Evolutionary conservation across 2,888 invertebrate genomes (phyloP).

Genomic region (Agrotis segetum): DNA sequence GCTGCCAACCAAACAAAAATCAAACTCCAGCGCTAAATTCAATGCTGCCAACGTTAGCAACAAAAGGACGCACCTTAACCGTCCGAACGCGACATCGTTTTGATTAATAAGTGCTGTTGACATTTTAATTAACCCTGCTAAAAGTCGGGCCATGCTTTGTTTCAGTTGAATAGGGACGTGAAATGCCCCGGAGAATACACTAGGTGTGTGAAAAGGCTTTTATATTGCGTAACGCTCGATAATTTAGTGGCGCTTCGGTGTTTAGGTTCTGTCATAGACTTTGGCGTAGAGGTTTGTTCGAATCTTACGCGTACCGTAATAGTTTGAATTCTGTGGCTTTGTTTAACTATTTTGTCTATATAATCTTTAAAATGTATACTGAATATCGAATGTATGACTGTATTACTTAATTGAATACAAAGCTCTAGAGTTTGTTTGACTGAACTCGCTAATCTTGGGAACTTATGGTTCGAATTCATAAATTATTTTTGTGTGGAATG

Average conservation of each 20-base stretch:
- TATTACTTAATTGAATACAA: too few relatives aligned
- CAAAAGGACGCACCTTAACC: constrained; percentile 66
- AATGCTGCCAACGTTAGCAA: constrained; percentile 31
- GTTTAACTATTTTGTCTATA: too few relatives aligned
- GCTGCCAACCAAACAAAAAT: constrained; percentile 25
- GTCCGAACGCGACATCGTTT: constrained; percentile 70
- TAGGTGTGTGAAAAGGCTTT: constrained; percentile 63
- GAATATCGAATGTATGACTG: too few relatives aligned
- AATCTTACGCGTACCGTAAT: too few relatives aligned
- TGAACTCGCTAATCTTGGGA: too few relatives aligned
- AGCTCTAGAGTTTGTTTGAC: too few relatives aligned
- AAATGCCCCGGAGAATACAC: constrained; percentile 71
- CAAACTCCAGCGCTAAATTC: constrained; percentile 41
- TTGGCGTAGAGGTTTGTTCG: neutral
- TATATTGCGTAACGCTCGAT: constrained; percentile 54
- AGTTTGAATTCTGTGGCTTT: too few relatives aligned
- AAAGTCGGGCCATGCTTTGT: constrained; percentile 84
- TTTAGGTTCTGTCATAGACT: constrained; percentile 2
- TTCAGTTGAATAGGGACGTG: constrained; percentile 78
- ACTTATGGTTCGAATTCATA: too few relatives aligned
- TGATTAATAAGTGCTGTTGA: constrained; percentile 89
- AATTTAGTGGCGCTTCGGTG: constrained; percentile 31
- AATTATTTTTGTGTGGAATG: too few relatives aligned
- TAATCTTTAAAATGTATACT: too few relatives aligned
- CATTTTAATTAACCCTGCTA: constrained; percentile 89